phyloP scores from a whole-genome alignment of 1,140 invertebrate species.

The Yoshiicerus persimilis region DNA sequence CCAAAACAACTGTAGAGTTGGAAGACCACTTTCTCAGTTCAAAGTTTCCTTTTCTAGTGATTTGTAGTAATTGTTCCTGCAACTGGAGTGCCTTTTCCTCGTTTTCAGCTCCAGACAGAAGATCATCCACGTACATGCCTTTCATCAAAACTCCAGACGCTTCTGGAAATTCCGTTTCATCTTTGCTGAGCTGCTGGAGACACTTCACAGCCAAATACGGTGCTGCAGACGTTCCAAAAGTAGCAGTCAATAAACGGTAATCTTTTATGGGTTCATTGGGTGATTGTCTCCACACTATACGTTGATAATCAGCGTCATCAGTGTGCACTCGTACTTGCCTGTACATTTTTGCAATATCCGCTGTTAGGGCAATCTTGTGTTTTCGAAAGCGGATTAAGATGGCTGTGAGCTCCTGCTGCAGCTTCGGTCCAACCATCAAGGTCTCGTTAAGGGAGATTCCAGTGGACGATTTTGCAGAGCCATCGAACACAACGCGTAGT shows the following conservation, averaged over 20 bases:
- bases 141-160: not conserved
- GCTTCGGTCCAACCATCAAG: too few relatives aligned
- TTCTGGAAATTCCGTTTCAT: slow-evolving; percentile 39
- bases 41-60: slow-evolving; percentile 49
- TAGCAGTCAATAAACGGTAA: slow-evolving; percentile 52
- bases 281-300: too few relatives aligned
- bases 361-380: too few relatives aligned
- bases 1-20: not conserved
- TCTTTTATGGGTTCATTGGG: too few relatives aligned
- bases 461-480: too few relatives aligned
- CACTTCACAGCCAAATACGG: slow-evolving; percentile 51
- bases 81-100: slow-evolving; percentile 40
- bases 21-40: slow-evolving; percentile 23
- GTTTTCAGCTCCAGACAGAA: not conserved
- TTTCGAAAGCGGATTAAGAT: too few relatives aligned
- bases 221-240: slow-evolving; percentile 52
- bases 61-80: slow-evolving; percentile 43
- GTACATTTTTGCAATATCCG: too few relatives aligned
- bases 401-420: too few relatives aligned
- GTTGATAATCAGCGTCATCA: too few relatives aligned
- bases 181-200: slow-evolving; percentile 49
- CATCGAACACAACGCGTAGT: too few relatives aligned
- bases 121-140: slow-evolving; percentile 6
- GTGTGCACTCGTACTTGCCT: too few relatives aligned
- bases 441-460: too few relatives aligned